A percentile compares a stretch with the other conserved stretches of the same genome.
phyloP scores from a whole-genome alignment of 2,797 vertebrate genomes.

The Loriculus beryllinus region DNA sequence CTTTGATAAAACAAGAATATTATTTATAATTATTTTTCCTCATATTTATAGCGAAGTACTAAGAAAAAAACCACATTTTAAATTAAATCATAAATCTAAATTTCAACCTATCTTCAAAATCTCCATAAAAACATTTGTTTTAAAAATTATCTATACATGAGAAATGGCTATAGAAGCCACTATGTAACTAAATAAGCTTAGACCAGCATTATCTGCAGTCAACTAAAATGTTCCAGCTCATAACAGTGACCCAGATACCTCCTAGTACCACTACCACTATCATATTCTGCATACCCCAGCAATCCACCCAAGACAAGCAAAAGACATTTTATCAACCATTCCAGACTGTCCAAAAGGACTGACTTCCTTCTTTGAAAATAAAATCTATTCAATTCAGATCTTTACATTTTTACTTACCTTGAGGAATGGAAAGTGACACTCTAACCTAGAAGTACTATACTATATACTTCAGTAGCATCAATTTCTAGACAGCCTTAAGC shows the following conservation, averaged over 20 bases:
- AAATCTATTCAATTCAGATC: not conserved
- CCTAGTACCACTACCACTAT: not conserved
- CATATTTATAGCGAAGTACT: not conserved
- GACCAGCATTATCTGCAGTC: not conserved
- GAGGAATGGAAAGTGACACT: not conserved
- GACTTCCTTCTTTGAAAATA: not conserved
- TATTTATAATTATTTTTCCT: not conserved
- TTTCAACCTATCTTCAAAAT: not conserved
- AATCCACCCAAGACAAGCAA: not conserved
- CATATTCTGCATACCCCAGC: not conserved
- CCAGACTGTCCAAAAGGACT: not conserved
- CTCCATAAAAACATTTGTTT: not conserved
- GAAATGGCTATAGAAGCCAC: not conserved
- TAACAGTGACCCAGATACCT: not conserved
- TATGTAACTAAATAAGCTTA: not conserved
- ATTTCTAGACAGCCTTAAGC: not conserved
- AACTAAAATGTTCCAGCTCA: not conserved
- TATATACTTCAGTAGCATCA: accelerated
- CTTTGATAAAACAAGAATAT: not conserved
- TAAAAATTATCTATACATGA: not conserved
- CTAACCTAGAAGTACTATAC: not conserved
- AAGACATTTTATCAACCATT: not conserved
- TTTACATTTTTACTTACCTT: not conserved
- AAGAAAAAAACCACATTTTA: not conserved
- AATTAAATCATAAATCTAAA: not conserved